A percentile compares a stretch with the other conserved stretches of the same genome.
Conservation (phyloP, 2,113 vertebrate species). For the Prochilodus magdalenae region DNA sequence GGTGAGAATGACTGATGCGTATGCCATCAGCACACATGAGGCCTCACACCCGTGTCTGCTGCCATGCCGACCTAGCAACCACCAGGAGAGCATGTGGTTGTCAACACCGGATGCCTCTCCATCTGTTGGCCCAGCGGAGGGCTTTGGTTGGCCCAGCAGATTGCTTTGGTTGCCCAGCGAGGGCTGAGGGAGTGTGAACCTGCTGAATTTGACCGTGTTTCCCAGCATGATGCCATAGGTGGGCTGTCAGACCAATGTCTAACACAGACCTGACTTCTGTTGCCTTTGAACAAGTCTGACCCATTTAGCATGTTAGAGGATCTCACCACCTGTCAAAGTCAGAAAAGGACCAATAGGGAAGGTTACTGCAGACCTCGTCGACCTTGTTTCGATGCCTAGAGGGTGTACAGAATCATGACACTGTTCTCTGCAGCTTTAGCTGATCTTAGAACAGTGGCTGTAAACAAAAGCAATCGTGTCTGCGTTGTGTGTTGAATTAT, state of each 20-base stretch:
- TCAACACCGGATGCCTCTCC: conserved; percentile 63
- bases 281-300: conserved; percentile 58
- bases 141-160: conserved; percentile 69
- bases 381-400: conserved; percentile 30
- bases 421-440: conserved; percentile 18
- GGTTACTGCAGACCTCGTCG: conserved; percentile 17
- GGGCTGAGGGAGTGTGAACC: conserved; percentile 61
- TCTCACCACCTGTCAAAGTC: conserved; percentile 44
- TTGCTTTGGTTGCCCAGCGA: conserved; percentile 71
- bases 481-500: conserved; percentile 1
- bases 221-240: conserved; percentile 51
- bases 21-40: conserved; percentile 69
- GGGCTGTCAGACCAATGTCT: conserved; percentile 56
- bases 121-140: conserved; percentile 79
- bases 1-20: conserved; percentile 70
- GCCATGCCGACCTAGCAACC: conserved; percentile 72
- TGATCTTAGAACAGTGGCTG: conserved; percentile 6
- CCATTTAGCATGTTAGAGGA: conserved; percentile 53
- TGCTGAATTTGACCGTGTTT: conserved; percentile 50
- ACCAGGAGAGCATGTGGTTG: conserved; percentile 47
- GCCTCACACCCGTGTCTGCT: conserved; percentile 70
- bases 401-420: conserved; percentile 27
- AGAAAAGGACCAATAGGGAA: conserved; percentile 27
- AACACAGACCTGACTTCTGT: conserved; percentile 54
- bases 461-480: conserved; percentile 6